Base-by-base conservation (phyloP, 2,797 vertebrate genomes). In the Argyrosomus regius region DNA sequence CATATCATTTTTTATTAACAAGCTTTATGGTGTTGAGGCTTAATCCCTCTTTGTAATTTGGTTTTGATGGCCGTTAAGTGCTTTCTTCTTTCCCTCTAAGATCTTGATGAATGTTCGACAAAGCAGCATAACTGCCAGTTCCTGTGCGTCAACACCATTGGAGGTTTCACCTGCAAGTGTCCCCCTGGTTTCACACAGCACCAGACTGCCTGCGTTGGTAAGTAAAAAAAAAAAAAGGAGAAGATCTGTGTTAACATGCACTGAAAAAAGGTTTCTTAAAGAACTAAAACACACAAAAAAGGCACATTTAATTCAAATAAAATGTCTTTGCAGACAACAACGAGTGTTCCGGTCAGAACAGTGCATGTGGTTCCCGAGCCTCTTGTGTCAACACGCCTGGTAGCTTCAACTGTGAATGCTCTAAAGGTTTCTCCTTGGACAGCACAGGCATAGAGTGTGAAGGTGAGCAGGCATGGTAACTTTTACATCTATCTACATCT, bases 81-180 rank as follows among this genome's bases (percentile, higher is more conserved):
- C 6, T 59, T 77, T 45, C 4, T 28, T 66, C 18, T 52, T 53
- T 70, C 24, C 60, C 66, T 90, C 88, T 57, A 69, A 99, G 98
- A 99, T 95, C 95, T 99, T 78, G 98, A 99, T 20, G 98, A 99
- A 86, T 99, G 98, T 81, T 95, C 97, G 3, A 98, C 96, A 9
- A 99, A 99, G 69, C 98, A 99, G 83, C 98, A 99, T 84, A 99
- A 99, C 92, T 99, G 98, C 91, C 98, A 99, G 92, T 99, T 99
- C 92, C 95, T 99, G 75, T 99, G 98, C n/a, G 97, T 99, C 63
- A 99, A 99, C 94, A 99, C 98, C 62, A 97, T 99, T 0, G 98
- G 98, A 17, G 97, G 98, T 69, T 99, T 99, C 93, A 97, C 96
- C 17, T 99, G 98, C 88, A 99, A 99, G 93, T 99, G 98, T 85